These are phyloP conservation scores for Protobothrops mucrosquamatus DNA, from an alignment of 2,113 vertebrate species.

Conservation along the genomic window DNA sequence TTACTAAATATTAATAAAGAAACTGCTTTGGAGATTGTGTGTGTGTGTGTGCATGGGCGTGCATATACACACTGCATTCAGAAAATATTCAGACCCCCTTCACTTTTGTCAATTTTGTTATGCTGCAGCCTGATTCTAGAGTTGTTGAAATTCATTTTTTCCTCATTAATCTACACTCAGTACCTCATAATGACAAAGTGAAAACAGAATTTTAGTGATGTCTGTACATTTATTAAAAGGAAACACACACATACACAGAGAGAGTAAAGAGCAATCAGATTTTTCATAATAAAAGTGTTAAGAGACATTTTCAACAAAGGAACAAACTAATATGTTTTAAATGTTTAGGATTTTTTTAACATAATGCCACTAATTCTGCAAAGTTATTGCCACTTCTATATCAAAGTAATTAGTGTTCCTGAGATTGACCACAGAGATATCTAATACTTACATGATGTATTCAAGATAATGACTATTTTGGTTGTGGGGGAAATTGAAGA, in stretches of 20 bases:
- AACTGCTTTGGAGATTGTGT: background rate
- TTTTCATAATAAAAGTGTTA: background rate
- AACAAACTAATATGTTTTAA: background rate
- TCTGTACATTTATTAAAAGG: background rate
- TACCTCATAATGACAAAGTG: background rate
- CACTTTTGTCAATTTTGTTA: background rate
- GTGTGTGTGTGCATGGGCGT: background rate
- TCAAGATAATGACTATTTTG: background rate
- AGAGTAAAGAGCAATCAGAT: background rate
- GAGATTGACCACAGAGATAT: background rate
- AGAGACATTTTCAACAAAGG: background rate
- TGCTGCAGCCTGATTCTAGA: background rate
- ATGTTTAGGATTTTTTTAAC: background rate
- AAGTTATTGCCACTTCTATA: background rate
- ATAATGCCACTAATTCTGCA: background rate
- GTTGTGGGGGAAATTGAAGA: background rate
- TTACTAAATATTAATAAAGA: background rate
- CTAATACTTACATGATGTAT: background rate
- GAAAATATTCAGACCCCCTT: background rate
- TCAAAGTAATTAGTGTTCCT: background rate
- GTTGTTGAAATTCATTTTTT: background rate
- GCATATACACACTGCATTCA: too few species aligned
- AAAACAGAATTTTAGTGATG: background rate
- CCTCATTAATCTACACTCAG: background rate
- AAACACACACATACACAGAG: too few species aligned